Evolutionary conservation across 92 coral and sea anemone genomes (phyloP), one percentile per base, ranked within the genome.

Genomic region (Chrysogorgia sp.): DNA sequence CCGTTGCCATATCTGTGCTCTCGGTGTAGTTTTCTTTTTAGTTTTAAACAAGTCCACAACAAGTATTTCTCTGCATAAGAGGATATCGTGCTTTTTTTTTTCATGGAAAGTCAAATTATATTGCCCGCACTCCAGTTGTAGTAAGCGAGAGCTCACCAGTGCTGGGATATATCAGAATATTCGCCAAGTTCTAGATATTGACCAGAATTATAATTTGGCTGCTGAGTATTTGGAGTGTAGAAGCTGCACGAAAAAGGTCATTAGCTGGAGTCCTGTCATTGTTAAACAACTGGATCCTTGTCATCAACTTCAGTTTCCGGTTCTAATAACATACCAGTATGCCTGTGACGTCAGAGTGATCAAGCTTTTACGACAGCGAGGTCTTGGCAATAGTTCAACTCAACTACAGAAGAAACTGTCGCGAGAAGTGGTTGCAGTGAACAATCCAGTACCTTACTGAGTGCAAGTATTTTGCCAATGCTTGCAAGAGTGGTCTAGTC

Each of bases 321-420:
- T 77, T 7, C 31, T 77, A 41, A 37, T 33, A 10, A 57, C 80
- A 17, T 23, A 75, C 20, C 31, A 30, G 47, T 59, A 76, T 13
- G 55, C 74, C 28, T 76, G 81, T 26, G 72, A 60, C 55, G 24
- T 75, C 53, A 61, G 58, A n/a, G 96, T 90, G 1, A 85, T 87
- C 15, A 32, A 79, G 4, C 58, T 82, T 26, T 15, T 82, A 78
- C 24, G 90, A 48, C 82, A 86, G 0, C 17, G 88, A 8, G 76
- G 82, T 26, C 82, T 86, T 0, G 93, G 93, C 0, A 90, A 90
- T 29, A 83, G 90, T 63, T 64, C 88, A 13, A 83, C 85, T 9
- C 76, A 75, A 31, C 60, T 86, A 0, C 88, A 79, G 50, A 89
- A 80, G 50, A 79, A 82, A 53, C 65, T 89, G 21, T 31, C 76